Base-by-base conservation (phyloP, 2,888 invertebrate genomes). In the Lymantria dispar region DNA sequence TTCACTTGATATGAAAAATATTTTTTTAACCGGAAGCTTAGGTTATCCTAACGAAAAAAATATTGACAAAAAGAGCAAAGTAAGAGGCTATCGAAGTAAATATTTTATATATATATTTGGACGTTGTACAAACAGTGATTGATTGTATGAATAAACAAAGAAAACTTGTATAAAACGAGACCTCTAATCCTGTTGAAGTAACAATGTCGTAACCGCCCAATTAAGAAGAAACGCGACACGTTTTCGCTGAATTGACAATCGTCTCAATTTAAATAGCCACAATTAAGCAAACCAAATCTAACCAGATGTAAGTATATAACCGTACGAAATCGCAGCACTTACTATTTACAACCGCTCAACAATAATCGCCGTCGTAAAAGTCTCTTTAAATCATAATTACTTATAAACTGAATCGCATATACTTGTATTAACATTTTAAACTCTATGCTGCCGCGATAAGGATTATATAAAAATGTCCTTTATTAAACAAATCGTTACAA, bases 321-420 rank as follows among this genome's bases (percentile, higher is more conserved):
- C 65, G 60, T 62, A 64, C 57, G 54, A 72, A 73, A 69, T 72
- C 65, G 68, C 66, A 59, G 70, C 63, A 60, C 57, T 56, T 59
- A 67, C 62, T 62, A 64, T 68, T 65, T 63, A 70, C 68, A 68
- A 64, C 63, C 69, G 60, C 66, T 60, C 63, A 58, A 68, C 64
- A 66, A 65, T 72, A 73, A 74, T 72, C 70, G 68, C 62, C 51
- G 46, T 70, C 71, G 68, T 74, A 74, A 74, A 73, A 61, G 68
- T 72, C 70, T 59, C 59, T 48, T 60, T 74, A 74, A 74, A 74
- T 74, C 74, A 73, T 69, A 72, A 74, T 72, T 64, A 68, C 70
- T 67, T 68, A 67, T 66, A 68, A 68, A 67, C 66, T 59, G 65
- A 58, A 67, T 63, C 50, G 58, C 54, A 63, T 62, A 59, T 51